Evolutionary conservation across 2,888 invertebrate species (phyloP), one percentile per base, ranked within the genome.

Genomic region (Catocala nupta): DNA sequence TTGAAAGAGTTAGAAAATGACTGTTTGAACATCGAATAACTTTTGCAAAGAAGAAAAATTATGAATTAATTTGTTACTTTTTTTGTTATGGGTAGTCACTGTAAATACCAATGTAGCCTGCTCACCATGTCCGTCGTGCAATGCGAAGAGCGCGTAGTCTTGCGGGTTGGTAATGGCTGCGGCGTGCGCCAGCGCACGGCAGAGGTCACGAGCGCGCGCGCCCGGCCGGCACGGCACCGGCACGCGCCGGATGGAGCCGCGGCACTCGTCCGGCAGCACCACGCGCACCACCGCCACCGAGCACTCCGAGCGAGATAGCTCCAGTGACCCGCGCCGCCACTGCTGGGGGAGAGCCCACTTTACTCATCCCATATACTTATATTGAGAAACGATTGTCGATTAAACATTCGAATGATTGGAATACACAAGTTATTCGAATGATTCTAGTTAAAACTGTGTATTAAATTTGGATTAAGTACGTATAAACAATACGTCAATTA

Each of bases 81-180:
- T 25, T 25, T 25, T 25, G 25, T 3, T 25, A 25, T 25, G 16
- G 16, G 16, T 2, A 16, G 16, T 16, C 3, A 3, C 25, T 25
- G 25, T 25, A 25, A 25, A 25, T 3, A 25, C 4, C 1, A 25
- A 3, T 25, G 25, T 25, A 7, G n/a, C 5, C 6, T 11, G 64
- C 83, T 84, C 89, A 98, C 98, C 98, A 95, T 98, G 97, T 77
- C 98, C 98, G 84, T 98, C 97, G 61, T 98, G 97, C 65, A 99
- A 93, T 71, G 98, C 97, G 85, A 98, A 99, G 59, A 99, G 95
- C 59, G 98, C 98, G 86, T 98, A 99, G 90, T 99, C 99, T 90
- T 99, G 98, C 13, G 99, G 98, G 92, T 99, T 99, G 63, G 99
- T 99, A 77, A 99, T 98, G 83, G 97, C 96, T 63, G 98, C 98